phyloP scores from a whole-genome alignment of 2,113 vertebrate species.

The Caracal caracal region DNA sequence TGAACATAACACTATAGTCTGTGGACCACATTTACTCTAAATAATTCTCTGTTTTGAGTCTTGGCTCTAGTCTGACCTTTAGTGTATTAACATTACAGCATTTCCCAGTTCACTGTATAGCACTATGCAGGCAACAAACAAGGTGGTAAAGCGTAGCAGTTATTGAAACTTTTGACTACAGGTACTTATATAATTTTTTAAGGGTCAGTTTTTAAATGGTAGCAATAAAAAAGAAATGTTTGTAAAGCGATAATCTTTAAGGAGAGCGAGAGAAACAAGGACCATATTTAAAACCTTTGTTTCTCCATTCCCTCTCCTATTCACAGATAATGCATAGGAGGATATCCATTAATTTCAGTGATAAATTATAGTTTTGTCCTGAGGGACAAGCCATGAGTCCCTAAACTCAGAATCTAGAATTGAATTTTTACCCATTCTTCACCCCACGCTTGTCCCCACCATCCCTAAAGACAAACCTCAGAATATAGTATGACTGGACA shows the following conservation, averaged over 20 bases:
- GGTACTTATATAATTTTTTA: background rate
- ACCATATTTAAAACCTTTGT: background rate
- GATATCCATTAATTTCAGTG: background rate
- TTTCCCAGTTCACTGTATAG: background rate
- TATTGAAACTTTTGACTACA: background rate
- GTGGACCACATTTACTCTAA: background rate
- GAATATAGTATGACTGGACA: background rate
- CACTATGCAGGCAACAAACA: background rate
- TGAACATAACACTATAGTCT: background rate
- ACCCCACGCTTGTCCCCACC: background rate
- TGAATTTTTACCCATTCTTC: background rate
- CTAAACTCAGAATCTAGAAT: conserved; percentile 1
- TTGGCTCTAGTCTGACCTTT: background rate
- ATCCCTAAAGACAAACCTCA: background rate
- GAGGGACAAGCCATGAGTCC: background rate
- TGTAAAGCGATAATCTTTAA: background rate
- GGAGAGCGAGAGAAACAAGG: background rate
- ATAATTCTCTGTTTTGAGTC: background rate
- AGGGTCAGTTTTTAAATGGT: background rate
- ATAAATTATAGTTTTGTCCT: background rate
- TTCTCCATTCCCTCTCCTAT: background rate
- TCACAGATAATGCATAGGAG: background rate
- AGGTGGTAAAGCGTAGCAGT: background rate
- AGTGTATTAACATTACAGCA: background rate
- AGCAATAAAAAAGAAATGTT: background rate